Evolutionary conservation across 2,888 invertebrate species (phyloP).

Genomic region (Crematogaster levior): DNA sequence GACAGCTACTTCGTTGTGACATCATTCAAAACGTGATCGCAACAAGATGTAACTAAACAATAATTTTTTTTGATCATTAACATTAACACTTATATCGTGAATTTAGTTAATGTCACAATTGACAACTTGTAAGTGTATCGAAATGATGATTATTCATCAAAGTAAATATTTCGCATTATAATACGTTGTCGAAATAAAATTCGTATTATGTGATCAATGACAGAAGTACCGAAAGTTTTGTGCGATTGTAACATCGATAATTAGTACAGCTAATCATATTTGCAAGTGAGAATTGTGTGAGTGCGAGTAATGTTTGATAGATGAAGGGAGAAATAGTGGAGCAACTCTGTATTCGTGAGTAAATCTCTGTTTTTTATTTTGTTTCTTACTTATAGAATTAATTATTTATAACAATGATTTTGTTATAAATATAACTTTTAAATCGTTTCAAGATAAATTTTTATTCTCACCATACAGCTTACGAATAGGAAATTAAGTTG

Average conservation of each 20-base stretch:
- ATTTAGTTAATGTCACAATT: too few species aligned
- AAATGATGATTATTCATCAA: background rate
- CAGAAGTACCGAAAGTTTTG: background rate
- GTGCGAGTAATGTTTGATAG: background rate
- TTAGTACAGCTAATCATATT: background rate
- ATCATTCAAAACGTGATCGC: background rate
- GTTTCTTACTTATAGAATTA: background rate
- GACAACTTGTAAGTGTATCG: background rate
- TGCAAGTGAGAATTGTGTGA: background rate
- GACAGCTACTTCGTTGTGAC: background rate
- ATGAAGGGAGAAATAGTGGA: background rate
- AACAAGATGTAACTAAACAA: background rate
- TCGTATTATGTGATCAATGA: background rate
- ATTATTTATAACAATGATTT: too few species aligned
- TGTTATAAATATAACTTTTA: background rate
- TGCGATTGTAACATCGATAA: background rate
- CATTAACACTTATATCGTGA: background rate
- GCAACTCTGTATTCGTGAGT: background rate
- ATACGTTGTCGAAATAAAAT: background rate
- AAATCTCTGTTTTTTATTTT: background rate
- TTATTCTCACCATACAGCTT: background rate
- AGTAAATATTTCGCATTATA: background rate
- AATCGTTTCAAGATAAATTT: background rate
- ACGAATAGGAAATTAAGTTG: background rate
- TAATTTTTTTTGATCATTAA: background rate